A percentile compares a stretch with the other conserved stretches of the same genome.
phyloP scores from a whole-genome alignment of 1,140 invertebrate genomes.

The Gonioctena quinquepunctata region DNA sequence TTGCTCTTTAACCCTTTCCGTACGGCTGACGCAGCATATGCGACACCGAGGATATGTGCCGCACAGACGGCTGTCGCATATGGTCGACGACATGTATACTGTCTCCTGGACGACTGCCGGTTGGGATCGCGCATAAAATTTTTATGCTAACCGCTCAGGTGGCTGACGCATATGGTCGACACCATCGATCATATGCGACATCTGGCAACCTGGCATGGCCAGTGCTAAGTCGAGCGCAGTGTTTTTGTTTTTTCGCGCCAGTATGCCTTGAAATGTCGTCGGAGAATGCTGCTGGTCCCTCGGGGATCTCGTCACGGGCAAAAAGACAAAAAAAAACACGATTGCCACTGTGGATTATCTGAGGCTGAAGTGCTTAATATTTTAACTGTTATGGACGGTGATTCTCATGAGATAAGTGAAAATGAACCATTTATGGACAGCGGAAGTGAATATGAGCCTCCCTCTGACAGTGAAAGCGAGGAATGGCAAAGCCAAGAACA shows the following conservation, averaged over 20 bases:
- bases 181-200: not conserved
- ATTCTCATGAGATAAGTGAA: not conserved
- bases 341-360: constrained; percentile 10
- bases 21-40: too few relatives aligned
- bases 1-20: too few relatives aligned
- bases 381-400: constrained; percentile 7
- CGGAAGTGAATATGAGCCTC: constrained; percentile 10
- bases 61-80: too few relatives aligned
- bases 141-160: not conserved
- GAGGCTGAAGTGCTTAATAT: not conserved
- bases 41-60: too few relatives aligned
- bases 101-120: too few relatives aligned
- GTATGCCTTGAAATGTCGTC: not conserved
- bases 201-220: not conserved
- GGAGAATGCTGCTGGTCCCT: not conserved
- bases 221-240: not conserved
- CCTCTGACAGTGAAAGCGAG: constrained; percentile 8
- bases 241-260: not conserved
- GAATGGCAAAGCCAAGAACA: constrained; percentile 6
- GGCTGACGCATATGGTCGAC: constrained; percentile 1
- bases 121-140: too few relatives aligned
- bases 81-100: too few relatives aligned
- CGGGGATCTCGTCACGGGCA: not conserved
- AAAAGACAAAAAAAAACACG: constrained; percentile 5
- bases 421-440: constrained; percentile 9